phyloP scores from a whole-genome alignment of 2,113 vertebrate genomes.

The Sinosuthora webbiana region DNA sequence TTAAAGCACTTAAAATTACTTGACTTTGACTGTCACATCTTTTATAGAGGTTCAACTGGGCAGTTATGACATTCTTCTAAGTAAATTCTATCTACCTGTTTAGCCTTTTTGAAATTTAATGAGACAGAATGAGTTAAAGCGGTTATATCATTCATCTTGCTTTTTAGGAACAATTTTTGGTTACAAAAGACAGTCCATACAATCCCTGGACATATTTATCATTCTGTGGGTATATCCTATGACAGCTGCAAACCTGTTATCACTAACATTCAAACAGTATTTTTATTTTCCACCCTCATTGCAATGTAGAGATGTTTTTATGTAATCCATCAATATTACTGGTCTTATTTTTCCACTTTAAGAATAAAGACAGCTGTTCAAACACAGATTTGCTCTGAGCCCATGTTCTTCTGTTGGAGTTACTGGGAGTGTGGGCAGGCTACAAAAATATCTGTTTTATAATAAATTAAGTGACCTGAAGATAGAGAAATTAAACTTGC shows the following conservation, averaged over 20 bases:
- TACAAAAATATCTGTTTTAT: not conserved
- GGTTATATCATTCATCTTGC: not conserved
- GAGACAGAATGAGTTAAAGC: not conserved
- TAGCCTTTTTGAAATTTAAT: not conserved
- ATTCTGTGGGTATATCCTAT: not conserved
- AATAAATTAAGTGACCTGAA: not conserved
- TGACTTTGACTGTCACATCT: not conserved
- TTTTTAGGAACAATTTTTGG: not conserved
- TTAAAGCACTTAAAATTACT: not conserved
- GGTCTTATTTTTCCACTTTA: not conserved
- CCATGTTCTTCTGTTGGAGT: not conserved
- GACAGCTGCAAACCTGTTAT: not conserved
- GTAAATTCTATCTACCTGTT: not conserved
- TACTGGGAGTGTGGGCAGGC: fast-evolving
- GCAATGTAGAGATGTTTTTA: not conserved
- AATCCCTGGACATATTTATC: not conserved
- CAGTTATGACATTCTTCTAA: not conserved
- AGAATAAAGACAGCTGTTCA: not conserved
- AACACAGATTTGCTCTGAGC: not conserved
- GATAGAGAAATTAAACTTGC: not conserved
- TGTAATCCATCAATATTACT: not conserved
- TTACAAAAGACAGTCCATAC: not conserved
- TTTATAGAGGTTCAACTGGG: not conserved
- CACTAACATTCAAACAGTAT: not conserved
- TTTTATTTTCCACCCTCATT: not conserved